Percentiles rank a stretch among this genome's conserved stretches.
phyloP scores from a whole-genome alignment of 1,140 invertebrate species.

The Lordiphosa mommai region DNA sequence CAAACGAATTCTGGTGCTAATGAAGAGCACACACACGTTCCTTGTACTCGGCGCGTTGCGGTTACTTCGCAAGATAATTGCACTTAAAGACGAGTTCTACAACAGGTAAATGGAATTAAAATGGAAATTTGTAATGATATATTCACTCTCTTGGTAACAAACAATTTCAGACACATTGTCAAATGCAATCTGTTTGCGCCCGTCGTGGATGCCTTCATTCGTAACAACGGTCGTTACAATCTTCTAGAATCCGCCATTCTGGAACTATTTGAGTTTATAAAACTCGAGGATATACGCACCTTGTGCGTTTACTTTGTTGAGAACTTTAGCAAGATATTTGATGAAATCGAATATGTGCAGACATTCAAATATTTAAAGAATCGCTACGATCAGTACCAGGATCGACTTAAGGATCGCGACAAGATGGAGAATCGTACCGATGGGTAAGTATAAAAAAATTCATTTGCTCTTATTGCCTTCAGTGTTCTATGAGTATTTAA shows the following conservation, averaged over 20 bases:
- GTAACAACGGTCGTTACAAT: slow-evolving; percentile 98
- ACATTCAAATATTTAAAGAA: slow-evolving; percentile 96
- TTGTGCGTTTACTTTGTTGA: slow-evolving; percentile 96
- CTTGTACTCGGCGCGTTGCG: slow-evolving; percentile 96
- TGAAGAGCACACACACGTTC: slow-evolving; percentile 99
- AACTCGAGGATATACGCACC: slow-evolving; percentile 97
- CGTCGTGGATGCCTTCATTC: slow-evolving; percentile 96
- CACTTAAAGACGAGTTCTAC: slow-evolving; percentile 99
- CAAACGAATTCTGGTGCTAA: slow-evolving; percentile 95
- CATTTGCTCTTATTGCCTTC: too few species aligned
- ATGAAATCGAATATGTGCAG: slow-evolving; percentile 97
- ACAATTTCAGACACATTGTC: slow-evolving; percentile 89
- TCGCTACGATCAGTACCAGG: slow-evolving; percentile 96
- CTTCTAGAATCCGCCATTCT: slow-evolving; percentile 98
- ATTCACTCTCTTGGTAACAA: neutral
- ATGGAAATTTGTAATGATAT: neutral
- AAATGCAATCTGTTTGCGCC: slow-evolving; percentile 97
- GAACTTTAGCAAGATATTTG: slow-evolving; percentile 95
- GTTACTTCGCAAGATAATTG: slow-evolving; percentile 98
- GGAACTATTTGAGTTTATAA: slow-evolving; percentile 99
- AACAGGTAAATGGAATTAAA: slow-evolving; percentile 82
- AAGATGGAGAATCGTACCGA: slow-evolving; percentile 83
- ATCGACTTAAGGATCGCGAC: slow-evolving; percentile 92
- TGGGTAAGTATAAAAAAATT: slow-evolving; percentile 83
- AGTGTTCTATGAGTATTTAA: too few species aligned